Evolutionary conservation across 64 coral and sea anemone species (phyloP).

Genomic region (Trachythela sp.): DNA sequence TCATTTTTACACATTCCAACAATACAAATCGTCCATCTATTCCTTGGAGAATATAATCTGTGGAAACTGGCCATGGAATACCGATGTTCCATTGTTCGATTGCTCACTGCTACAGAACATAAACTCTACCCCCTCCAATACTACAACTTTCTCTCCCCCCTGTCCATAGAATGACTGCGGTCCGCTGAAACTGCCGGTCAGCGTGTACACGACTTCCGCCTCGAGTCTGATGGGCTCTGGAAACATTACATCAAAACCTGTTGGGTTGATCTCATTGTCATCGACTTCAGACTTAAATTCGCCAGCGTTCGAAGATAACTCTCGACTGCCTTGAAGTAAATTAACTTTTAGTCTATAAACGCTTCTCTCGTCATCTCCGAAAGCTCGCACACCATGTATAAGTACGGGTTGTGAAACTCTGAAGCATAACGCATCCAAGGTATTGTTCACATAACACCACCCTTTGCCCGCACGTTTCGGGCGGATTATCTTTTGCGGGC

Average conservation of each 20-base stretch:
- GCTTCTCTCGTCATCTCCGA: constrained; percentile 2
- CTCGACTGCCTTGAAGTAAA: background rate
- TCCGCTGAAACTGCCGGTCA: background rate
- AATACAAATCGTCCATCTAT: background rate
- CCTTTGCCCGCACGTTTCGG: constrained; percentile 6
- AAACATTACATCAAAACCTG: constrained; percentile 3
- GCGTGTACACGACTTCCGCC: background rate
- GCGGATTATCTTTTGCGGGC: constrained; percentile 1
- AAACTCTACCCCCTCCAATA: background rate
- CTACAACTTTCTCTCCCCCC: background rate
- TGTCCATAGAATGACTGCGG: background rate
- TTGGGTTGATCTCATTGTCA: background rate
- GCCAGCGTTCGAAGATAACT: background rate
- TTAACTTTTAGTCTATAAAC: background rate
- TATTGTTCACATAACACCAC: constrained; percentile 9
- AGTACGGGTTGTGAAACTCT: background rate
- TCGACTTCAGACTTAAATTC: background rate
- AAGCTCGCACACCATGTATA: background rate
- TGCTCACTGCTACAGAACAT: constrained; percentile 10
- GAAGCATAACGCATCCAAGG: constrained; percentile 1
- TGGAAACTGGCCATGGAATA: constrained; percentile 9
- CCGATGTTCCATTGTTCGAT: constrained; percentile 10
- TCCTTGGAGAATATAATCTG: constrained; percentile 16
- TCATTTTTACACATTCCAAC: no score
- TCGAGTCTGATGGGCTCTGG: background rate